Evolutionary conservation across 2,113 vertebrate species (phyloP).

Genomic region (Dissostichus mawsoni): DNA sequence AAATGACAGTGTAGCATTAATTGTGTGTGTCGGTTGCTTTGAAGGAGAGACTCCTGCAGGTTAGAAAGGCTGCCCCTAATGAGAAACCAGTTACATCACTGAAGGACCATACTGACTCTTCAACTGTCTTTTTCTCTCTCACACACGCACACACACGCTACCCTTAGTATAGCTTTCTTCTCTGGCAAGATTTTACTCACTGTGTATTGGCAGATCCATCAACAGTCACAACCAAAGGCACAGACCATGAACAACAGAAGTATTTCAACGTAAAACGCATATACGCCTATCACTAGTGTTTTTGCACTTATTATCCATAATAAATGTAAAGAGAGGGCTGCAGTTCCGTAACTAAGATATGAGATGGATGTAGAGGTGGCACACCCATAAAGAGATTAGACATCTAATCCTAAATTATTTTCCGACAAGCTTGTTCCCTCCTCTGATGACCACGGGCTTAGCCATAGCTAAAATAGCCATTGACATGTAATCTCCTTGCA

Average conservation of each 20-base stretch:
- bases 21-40: constrained; percentile 34
- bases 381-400: constrained; percentile 96
- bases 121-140: not conserved
- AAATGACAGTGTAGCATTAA: constrained; percentile 21
- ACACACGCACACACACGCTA: not conserved
- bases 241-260: constrained; percentile 37
- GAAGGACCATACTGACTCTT: constrained; percentile 35
- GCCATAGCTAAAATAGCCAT: constrained; percentile 88
- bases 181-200: constrained; percentile 65
- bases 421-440: constrained; percentile 82
- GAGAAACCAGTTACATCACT: constrained; percentile 59
- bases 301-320: constrained; percentile 52
- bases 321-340: constrained; percentile 46
- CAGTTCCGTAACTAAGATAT: constrained; percentile 55
- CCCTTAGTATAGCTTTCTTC: no score
- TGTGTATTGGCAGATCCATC: constrained; percentile 81
- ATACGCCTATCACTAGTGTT: constrained; percentile 15
- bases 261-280: constrained; percentile 29
- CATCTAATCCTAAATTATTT: constrained; percentile 95
- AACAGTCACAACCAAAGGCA: constrained; percentile 65
- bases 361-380: constrained; percentile 74
- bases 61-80: constrained; percentile 51
- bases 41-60: constrained; percentile 62
- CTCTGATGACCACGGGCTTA: constrained; percentile 86
- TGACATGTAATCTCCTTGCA: constrained; percentile 86